Conservation (phyloP, 2,797 vertebrate genomes). For the Eulemur coronatus region DNA sequence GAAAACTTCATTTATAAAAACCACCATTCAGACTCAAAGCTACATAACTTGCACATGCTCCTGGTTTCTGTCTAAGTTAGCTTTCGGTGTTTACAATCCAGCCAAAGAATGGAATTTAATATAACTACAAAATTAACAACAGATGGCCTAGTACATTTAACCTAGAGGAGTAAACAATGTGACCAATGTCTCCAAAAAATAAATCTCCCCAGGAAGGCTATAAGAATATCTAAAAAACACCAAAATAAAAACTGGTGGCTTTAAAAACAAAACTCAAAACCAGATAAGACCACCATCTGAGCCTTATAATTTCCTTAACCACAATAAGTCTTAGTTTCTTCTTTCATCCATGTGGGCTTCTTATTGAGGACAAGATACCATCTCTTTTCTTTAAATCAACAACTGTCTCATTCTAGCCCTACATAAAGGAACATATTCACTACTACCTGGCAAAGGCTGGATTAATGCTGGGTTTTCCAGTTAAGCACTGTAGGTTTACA, state of each 20-base stretch:
- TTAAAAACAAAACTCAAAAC: conserved; percentile 40
- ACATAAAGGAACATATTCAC: not conserved
- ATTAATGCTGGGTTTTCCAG: not conserved
- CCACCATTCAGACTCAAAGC: conserved; percentile 45
- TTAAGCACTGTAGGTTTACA: conserved; percentile 30
- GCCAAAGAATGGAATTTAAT: conserved; percentile 78
- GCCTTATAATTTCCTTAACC: not conserved
- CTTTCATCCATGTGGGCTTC: not conserved
- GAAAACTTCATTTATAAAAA: conserved; percentile 53
- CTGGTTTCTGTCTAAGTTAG: conserved; percentile 60
- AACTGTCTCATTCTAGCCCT: not conserved
- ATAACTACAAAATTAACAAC: conserved; percentile 79
- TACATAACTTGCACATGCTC: conserved; percentile 24
- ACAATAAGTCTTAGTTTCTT: not conserved
- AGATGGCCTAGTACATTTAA: conserved; percentile 77
- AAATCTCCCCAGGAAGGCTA: conserved; percentile 68
- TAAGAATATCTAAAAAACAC: conserved; percentile 37
- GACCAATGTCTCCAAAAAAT: conserved; percentile 52
- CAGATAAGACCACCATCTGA: not conserved
- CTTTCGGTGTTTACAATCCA: conserved; percentile 74
- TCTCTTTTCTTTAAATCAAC: not conserved
- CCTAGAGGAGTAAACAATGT: conserved; percentile 74
- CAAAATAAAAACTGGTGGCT: conserved; percentile 15
- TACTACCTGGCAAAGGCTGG: not conserved
- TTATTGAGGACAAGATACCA: not conserved